These are phyloP conservation scores for Apogon hyalosoma DNA, from an alignment of 2,797 vertebrate species.

Conservation along the genomic window DNA sequence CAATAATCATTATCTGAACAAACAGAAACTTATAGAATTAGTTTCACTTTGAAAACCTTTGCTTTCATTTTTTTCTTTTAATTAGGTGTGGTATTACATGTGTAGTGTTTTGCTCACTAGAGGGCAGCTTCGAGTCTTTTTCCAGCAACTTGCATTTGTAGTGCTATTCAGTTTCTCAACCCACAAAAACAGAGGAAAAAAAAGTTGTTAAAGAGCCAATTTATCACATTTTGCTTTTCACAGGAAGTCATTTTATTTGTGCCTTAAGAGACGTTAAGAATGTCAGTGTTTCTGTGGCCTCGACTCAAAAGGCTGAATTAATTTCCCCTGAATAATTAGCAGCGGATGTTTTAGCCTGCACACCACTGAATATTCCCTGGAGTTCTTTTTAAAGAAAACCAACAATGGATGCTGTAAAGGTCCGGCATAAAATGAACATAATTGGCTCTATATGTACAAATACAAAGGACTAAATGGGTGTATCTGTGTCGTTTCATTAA, in stretches of 20 bases:
- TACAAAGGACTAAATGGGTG: background rate
- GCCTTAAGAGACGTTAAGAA: no score
- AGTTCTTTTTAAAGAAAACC: background rate
- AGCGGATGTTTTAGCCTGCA: background rate
- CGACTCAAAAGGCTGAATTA: background rate
- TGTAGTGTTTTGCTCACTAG: constrained; percentile 51
- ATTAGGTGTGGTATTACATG: no score
- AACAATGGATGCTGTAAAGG: background rate
- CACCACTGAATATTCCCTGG: background rate
- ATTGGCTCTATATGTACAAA: background rate
- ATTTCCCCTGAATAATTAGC: constrained; percentile 1
- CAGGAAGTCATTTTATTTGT: no score
- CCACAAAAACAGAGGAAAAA: background rate
- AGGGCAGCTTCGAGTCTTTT: constrained; percentile 42
- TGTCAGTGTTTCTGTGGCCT: background rate
- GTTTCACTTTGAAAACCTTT: background rate
- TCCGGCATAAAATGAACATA: background rate
- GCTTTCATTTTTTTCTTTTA: no score
- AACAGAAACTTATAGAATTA: background rate
- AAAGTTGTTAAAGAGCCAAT: background rate
- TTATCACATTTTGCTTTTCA: no score
- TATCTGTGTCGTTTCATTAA: constrained; percentile 5
- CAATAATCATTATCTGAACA: background rate
- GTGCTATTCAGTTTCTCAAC: background rate
- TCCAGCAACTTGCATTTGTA: background rate